Evolutionary conservation across 2,113 vertebrate species (phyloP), one percentile per base, ranked within the genome.

Genomic region (Sprattus sprattus): DNA sequence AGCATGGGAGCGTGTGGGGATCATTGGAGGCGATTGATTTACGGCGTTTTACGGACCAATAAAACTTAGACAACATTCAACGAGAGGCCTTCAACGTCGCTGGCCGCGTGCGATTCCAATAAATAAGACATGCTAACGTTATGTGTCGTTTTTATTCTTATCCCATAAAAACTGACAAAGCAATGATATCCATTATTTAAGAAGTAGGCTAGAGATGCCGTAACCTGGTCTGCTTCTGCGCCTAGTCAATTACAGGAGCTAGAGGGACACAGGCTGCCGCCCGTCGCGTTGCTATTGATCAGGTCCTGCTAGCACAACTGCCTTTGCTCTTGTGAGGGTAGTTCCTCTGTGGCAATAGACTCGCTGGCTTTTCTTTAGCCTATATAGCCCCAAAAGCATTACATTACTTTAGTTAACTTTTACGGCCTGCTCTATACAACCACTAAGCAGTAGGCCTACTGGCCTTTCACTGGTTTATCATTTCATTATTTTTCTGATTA

Each of bases 41-140:
- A 95, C 95, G 92, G 93, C 92, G 83, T 95, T 96, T 96, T 95
- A 95, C 95, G 94, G 91, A 93, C 93, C 94, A 95, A 96, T 96
- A 96, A 95, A 96, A 95, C 54, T 83, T 20, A 25, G 81, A 81
- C 82, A 84, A 88, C 64, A 45, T 85, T 64, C 92, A 94, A 94
- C 93, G 94, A 93, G 94, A 93, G 94, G 94, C 95, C 94, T 93
- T 93, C 94, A 93, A 94, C 94, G 95, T 92, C 92, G 93, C 93
- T 94, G 95, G 94, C 6, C 94, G 93, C 93, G 93, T 93, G 95
- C 94, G 95, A 92, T 39, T 93, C 94, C 94, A 96, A 96, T 95
- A 96, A 96, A 96, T 96, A 96, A 96, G 95, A 94, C 95, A 96
- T 95, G 94, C 95, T 96, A 95, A 95, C 95, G 95, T 95, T 95